Evolutionary conservation across 2,888 invertebrate species (phyloP).

Genomic region (Mylabris sibirica): DNA sequence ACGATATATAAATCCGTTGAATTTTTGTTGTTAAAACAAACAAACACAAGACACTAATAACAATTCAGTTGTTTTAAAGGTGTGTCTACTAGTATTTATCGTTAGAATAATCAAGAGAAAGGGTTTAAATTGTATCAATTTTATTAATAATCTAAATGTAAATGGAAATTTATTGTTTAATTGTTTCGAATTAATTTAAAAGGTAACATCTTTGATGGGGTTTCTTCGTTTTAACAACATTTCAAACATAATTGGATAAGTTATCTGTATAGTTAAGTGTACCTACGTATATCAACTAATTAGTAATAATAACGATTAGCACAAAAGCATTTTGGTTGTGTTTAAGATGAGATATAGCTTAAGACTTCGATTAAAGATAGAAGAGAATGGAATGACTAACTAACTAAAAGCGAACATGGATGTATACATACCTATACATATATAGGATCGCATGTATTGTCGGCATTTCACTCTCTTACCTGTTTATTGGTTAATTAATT

Average conservation of each 20-base stretch:
- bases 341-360: neutral
- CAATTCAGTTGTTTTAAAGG: constrained; percentile 32
- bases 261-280: constrained; percentile 9
- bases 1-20: constrained; percentile 36
- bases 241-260: neutral
- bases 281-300: too few relatives aligned
- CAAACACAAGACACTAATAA: constrained; percentile 33
- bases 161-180: neutral
- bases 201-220: too few relatives aligned
- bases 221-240: too few relatives aligned
- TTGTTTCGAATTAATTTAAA: constrained; percentile 7
- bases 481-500: constrained; percentile 51
- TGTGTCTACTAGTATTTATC: constrained; percentile 33
- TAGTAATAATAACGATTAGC: constrained; percentile 27
- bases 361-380: neutral
- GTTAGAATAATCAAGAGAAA: constrained; percentile 23
- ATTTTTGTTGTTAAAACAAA: constrained; percentile 32
- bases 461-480: constrained; percentile 41
- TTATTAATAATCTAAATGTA: neutral
- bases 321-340: constrained; percentile 24
- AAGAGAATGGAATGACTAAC: constrained; percentile 19
- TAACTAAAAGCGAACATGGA: constrained; percentile 22
- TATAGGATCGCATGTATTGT: constrained; percentile 44
- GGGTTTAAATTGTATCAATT: neutral
- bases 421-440: too few relatives aligned